A percentile compares a stretch with the other conserved stretches of the same genome.
Evolutionary conservation across 1,140 invertebrate species (phyloP).

Genomic region (Sesamia nonagrioides): DNA sequence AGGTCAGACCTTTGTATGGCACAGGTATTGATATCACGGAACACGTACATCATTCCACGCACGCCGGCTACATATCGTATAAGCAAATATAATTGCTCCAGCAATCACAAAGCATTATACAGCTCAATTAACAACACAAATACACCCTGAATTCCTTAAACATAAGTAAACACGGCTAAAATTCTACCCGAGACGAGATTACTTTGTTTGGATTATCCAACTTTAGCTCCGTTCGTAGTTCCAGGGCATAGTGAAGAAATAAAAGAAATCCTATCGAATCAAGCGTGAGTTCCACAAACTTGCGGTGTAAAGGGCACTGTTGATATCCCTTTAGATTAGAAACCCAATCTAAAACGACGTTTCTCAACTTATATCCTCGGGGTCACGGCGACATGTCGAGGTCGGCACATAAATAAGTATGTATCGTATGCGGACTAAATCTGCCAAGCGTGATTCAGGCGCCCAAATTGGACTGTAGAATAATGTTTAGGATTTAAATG

Average conservation of each 20-base stretch:
- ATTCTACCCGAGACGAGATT: conserved; percentile 39
- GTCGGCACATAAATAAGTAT: conserved; percentile 43
- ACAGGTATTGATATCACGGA: conserved; percentile 4
- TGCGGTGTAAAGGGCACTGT: conserved; percentile 41
- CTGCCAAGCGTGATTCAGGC: conserved; percentile 27
- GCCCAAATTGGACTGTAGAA: neutral
- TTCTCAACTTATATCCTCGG: conserved; percentile 51
- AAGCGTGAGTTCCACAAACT: conserved; percentile 40
- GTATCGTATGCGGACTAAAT: conserved; percentile 43
- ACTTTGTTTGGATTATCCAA: conserved; percentile 36
- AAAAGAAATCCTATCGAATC: conserved; percentile 49
- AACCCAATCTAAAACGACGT: conserved; percentile 51
- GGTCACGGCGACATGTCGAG: conserved; percentile 46
- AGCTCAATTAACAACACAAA: conserved; percentile 48
- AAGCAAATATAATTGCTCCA: conserved; percentile 24
- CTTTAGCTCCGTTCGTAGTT: conserved; percentile 9
- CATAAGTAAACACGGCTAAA: conserved; percentile 14
- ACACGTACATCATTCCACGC: conserved; percentile 1
- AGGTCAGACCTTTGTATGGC: conserved; percentile 25
- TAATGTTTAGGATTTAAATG: conserved; percentile 27
- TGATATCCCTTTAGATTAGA: conserved; percentile 53
- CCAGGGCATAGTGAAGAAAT: conserved; percentile 26
- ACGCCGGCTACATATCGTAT: conserved; percentile 2
- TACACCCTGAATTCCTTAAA: conserved; percentile 34
- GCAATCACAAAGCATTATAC: conserved; percentile 40